Evolutionary conservation across 2,888 invertebrate species (phyloP).

Genomic region (Mystacides longicornis): DNA sequence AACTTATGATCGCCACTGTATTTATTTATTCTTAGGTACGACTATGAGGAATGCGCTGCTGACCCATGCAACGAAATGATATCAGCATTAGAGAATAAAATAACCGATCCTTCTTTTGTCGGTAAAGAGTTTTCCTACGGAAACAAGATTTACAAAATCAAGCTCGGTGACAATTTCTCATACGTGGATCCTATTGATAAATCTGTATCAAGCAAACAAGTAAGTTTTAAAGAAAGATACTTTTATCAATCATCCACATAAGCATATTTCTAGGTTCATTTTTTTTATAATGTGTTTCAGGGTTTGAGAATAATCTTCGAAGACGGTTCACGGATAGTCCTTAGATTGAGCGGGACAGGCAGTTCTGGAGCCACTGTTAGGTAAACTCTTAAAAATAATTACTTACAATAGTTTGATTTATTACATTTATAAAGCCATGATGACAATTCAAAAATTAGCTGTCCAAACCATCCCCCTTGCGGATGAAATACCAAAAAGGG

Average conservation of each 20-base stretch:
- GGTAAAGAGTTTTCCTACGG: conserved; percentile 51
- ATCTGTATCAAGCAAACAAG: conserved; percentile 83
- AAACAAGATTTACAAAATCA: conserved; percentile 69
- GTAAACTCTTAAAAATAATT: conserved; percentile 31
- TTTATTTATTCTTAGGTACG: conserved; percentile 59
- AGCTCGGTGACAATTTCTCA: conserved; percentile 84
- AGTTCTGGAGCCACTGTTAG: conserved; percentile 97
- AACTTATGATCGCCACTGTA: too few relatives aligned
- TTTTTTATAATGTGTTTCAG: conserved; percentile 40
- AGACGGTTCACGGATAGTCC: conserved; percentile 90
- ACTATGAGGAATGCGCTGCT: conserved; percentile 93
- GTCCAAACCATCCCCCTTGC: too few relatives aligned
- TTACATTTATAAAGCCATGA: not conserved
- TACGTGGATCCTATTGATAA: conserved; percentile 95
- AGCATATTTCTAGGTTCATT: too few relatives aligned
- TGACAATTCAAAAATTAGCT: too few relatives aligned
- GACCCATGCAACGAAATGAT: conserved; percentile 89
- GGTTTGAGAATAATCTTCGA: conserved; percentile 90
- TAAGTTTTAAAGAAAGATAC: too few relatives aligned
- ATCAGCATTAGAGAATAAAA: conserved; percentile 62
- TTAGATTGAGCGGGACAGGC: conserved; percentile 95
- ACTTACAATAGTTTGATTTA: not conserved
- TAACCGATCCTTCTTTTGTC: conserved; percentile 55
- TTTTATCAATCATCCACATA: too few relatives aligned
- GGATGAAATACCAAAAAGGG: too few relatives aligned